Evolutionary conservation across 2,797 vertebrate genomes (phyloP), one percentile per base, ranked within the genome.

Genomic region (Hippopotamyrus pictus): DNA sequence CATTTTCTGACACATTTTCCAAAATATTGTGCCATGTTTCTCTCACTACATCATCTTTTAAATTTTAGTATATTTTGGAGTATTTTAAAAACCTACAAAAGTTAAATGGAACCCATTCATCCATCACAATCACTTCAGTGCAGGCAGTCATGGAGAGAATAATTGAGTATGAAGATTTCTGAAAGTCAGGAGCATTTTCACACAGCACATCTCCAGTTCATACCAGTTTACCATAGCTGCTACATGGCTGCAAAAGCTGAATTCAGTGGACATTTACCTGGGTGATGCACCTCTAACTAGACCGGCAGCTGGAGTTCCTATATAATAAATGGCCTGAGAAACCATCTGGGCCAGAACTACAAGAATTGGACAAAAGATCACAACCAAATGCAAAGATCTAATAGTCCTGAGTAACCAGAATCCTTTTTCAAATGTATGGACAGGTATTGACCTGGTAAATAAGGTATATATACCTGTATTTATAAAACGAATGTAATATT

Each of bases 271-370:
- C 29, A 79, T 51, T 85, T 46, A 87, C 53, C 50, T 25, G 85
- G 88, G 1, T 25, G 12, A 90, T 14, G 2, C 62, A 89, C 73
- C 51, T 65, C 37, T 69, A 86, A 50, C 41, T 88, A 86, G 22
- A 29, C 54, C 57, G 62, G 25, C 33, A 88, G 7, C 62, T 69
- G 25, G 22, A 11, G 11, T 29, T 69, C 17, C 54, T 62, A 82
- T 89, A 11, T 73, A 90, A 89, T 82, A 86, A 86, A 84, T 89
- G 69, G 69, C 22, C 65, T 87, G n/a, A 86, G 53, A 90, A 92
- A 91, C 90, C 89, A 91, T 89, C 88, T 92, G 88, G 76, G 29
- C 50, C 83, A 48, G 90, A 41, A 76, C 33, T 89, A 11, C 3
- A 88, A 57, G 73, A 29, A 48, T 50, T 84, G 76, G 50, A 48